Evolutionary conservation across 2,888 invertebrate genomes (phyloP), one percentile per base, ranked within the genome.

Genomic region (Rapana venosa): DNA sequence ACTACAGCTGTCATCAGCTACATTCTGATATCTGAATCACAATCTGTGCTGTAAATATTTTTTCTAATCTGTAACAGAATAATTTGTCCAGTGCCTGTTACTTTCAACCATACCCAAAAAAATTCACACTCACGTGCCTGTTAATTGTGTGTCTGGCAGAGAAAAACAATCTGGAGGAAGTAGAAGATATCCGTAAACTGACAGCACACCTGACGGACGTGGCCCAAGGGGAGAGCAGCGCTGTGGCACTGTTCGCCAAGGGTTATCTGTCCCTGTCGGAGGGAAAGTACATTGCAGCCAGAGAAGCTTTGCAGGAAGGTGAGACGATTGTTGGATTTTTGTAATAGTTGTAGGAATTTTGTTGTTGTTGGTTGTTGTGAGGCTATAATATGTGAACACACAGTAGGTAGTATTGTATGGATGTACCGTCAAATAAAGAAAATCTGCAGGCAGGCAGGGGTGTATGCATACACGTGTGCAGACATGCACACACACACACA

Each of bases 211-310:
- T 92, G 86, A 86, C 56, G 20, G 77, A 74, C 13, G 77, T 87
- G 32, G 84, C 85, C 89, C 32, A 79, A 56, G 91, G 87, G 56
- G 83, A n/a, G 36, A 47, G 74, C 26, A 88, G 83, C 61, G 77
- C 70, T n/a, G 56, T 87, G 26, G 22, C 91, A 11, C 32, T 81
- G 77, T 22, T 91, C n/a, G 92, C 92, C 6, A 92, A 93, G 84
- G 94, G 93, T 30, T 93, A 91, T 84, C 77, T 92, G 47, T 89
- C 90, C n/a, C 79, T 94, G 66, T 90, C 88, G 85, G 91, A 92
- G n/a, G 93, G 91, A 74, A 92, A 94, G 36, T 92, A 92, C 70
- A 88, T 86, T 4, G 87, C 90, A 56, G 94, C 94, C n/a, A 92
- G 91, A 87, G 92, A 91, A 77, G 85, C 91, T 6, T 90, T 94